These are phyloP conservation scores for Tringa solitaria DNA, from an alignment of 2,113 vertebrate species.

Conservation along the genomic window DNA sequence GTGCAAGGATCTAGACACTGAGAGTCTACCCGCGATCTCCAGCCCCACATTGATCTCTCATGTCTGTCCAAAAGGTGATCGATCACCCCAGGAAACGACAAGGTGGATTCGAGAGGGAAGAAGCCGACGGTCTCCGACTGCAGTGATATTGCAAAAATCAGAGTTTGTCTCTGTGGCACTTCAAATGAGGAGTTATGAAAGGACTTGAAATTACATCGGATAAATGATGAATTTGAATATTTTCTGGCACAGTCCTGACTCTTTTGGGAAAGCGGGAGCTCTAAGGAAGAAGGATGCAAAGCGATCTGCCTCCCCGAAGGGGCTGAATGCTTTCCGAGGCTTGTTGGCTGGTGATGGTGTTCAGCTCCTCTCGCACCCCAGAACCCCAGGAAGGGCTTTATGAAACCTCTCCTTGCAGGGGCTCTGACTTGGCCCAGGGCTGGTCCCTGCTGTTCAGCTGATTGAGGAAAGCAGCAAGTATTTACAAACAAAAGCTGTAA, in stretches of 20 bases:
- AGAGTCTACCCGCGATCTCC: not conserved
- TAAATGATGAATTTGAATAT: not conserved
- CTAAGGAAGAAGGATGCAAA: not conserved
- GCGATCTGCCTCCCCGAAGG: not conserved
- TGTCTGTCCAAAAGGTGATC: not conserved
- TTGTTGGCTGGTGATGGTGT: not conserved
- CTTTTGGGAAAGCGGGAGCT: not conserved
- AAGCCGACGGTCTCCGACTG: not conserved
- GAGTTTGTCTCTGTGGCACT: not conserved
- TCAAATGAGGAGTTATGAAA: not conserved
- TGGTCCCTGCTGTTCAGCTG: not conserved
- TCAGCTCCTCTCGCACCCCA: not conserved
- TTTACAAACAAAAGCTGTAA: not conserved
- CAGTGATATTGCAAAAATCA: not conserved
- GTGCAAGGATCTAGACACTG: not conserved
- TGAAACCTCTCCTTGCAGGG: not conserved
- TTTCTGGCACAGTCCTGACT: not conserved
- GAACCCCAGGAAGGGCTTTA: not conserved
- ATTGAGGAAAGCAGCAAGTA: not conserved
- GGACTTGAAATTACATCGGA: not conserved
- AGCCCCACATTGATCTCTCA: not conserved
- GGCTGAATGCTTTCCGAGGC: rapidly evolving
- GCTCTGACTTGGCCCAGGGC: not conserved
- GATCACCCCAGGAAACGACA: not conserved
- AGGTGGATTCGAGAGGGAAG: not conserved